These are phyloP conservation scores for Brachionus sp. DNA, from an alignment of 1,140 invertebrate species.

Conservation along the genomic window DNA sequence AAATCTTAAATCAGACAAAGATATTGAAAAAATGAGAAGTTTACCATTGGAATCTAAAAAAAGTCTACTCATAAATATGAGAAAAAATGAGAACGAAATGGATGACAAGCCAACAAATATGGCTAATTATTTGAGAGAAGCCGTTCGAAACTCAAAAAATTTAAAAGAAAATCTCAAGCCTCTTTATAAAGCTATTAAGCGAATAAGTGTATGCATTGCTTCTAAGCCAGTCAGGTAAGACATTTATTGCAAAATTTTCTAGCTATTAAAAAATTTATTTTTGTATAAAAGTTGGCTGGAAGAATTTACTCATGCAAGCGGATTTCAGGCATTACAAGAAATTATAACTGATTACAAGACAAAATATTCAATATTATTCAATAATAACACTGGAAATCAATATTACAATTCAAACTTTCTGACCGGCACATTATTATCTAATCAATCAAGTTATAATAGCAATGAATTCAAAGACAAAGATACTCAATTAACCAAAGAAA, in stretches of 20 bases:
- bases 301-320: constrained; percentile 34
- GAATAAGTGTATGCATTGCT: constrained; percentile 43
- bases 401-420: constrained; percentile 37
- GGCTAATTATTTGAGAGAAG: constrained; percentile 20
- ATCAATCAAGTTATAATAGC: not conserved
- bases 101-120: constrained; percentile 39
- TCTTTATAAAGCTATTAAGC: constrained; percentile 8
- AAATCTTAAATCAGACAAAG: constrained; percentile 36
- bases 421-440: not conserved
- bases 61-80: constrained; percentile 41
- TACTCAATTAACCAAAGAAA: constrained; percentile 34
- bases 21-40: constrained; percentile 35
- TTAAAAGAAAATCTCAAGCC: constrained; percentile 42
- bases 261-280: not conserved
- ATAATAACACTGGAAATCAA: constrained; percentile 35
- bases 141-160: constrained; percentile 24
- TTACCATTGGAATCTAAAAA: constrained; percentile 31
- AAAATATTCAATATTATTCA: constrained; percentile 21
- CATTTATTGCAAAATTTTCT: not conserved
- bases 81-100: constrained; percentile 42
- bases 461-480: constrained; percentile 44
- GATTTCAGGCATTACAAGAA: constrained; percentile 17
- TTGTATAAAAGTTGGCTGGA: constrained; percentile 2
- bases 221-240: constrained; percentile 23
- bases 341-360: constrained; percentile 41